phyloP scores from a whole-genome alignment of 2,888 invertebrate species.

The Drosophila helvetica region DNA sequence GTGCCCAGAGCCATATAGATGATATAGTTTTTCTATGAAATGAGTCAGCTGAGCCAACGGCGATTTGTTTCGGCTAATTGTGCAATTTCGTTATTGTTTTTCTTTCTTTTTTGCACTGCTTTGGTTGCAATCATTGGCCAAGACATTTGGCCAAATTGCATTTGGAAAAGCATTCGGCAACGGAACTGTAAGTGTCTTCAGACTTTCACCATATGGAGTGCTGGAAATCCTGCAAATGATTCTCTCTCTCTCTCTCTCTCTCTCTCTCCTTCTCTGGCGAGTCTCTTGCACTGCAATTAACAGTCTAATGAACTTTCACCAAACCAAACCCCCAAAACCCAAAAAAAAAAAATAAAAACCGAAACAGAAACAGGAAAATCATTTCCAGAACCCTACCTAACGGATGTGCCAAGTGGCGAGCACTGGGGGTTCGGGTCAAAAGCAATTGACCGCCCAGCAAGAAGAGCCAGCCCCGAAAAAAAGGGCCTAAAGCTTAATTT shows the following conservation, averaged over 20 bases:
- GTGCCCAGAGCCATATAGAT: neutral
- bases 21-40: slow-evolving; percentile 36
- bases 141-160: slow-evolving; percentile 74
- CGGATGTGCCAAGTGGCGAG: slow-evolving; percentile 58
- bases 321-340: slow-evolving; percentile 9
- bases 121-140: slow-evolving; percentile 75
- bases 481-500: slow-evolving; percentile 63
- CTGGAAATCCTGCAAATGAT: slow-evolving; percentile 38
- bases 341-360: slow-evolving; percentile 11
- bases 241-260: slow-evolving; percentile 14
- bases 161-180: slow-evolving; percentile 57
- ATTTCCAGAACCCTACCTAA: slow-evolving; percentile 66
- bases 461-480: slow-evolving; percentile 30
- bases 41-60: slow-evolving; percentile 42
- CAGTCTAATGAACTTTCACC: slow-evolving; percentile 70
- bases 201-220: slow-evolving; percentile 64
- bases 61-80: slow-evolving; percentile 64
- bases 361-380: slow-evolving; percentile 59
- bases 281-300: slow-evolving; percentile 37
- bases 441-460: slow-evolving; percentile 74
- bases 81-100: slow-evolving; percentile 60
- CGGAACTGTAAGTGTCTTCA: slow-evolving; percentile 31
- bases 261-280: neutral
- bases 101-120: slow-evolving; percentile 51
- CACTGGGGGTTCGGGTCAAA: slow-evolving; percentile 58